These are phyloP conservation scores for Leucophenga montana DNA, from an alignment of 2,888 invertebrate species.

Conservation along the genomic window DNA sequence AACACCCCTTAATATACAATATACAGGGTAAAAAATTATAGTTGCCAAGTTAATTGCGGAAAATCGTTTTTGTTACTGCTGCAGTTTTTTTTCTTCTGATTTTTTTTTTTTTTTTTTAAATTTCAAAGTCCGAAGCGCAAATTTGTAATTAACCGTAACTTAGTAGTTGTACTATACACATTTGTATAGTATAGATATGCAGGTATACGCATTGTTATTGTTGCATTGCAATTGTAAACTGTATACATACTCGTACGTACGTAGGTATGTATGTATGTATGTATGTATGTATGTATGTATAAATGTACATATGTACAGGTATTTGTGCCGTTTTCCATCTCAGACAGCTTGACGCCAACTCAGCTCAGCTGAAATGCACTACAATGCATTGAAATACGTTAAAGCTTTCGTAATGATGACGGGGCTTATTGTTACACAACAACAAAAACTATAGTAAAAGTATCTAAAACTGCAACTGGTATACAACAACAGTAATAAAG, in stretches of 20 bases:
- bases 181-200: too few species aligned
- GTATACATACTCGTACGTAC: not conserved
- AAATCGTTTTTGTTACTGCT: not conserved
- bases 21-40: too few species aligned
- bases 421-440: constrained; percentile 33
- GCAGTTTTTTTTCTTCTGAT: too few species aligned
- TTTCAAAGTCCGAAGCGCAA: too few species aligned
- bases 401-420: constrained; percentile 32
- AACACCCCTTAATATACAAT: too few species aligned
- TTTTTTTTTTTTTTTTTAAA: too few species aligned
- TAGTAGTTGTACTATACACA: too few species aligned
- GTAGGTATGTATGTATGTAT: constrained; percentile 18
- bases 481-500: constrained; percentile 32
- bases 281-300: constrained; percentile 22
- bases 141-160: too few species aligned
- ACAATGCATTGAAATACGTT: not conserved
- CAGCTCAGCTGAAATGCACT: constrained; percentile 48
- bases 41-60: too few species aligned
- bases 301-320: constrained; percentile 25
- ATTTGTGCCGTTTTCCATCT: constrained; percentile 35
- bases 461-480: constrained; percentile 29
- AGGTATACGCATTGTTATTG: constrained; percentile 19
- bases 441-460: constrained; percentile 33
- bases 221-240: constrained; percentile 5
- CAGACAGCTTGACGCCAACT: constrained; percentile 62